Evolutionary conservation across 2,888 invertebrate species (phyloP), one percentile per base, ranked within the genome.

Genomic region (Oxytorus armatus): DNA sequence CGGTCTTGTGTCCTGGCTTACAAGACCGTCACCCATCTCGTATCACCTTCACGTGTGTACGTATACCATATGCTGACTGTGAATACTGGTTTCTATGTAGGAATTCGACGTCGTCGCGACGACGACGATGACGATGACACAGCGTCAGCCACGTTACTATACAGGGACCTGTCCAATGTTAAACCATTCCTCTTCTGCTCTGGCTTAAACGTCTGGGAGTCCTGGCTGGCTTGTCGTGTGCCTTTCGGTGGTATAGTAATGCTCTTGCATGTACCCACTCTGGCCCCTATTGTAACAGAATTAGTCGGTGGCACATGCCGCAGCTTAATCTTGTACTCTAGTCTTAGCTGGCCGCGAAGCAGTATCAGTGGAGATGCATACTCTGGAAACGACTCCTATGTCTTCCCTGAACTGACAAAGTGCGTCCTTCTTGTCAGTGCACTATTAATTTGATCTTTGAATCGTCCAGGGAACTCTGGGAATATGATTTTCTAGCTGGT

Each of bases 191-290:
- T 65, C 68, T 29, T 74, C 29, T 47, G 25, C 57, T 59, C 47
- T 61, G 65, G 73, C 77, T 81, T 65, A 74, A 81, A 74, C 65
- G 73, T 81, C 77, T 74, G 63, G 65, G 77, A 66, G 79, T 72
- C 66, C 33, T 51, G 57, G 57, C 63, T 63, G 14, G 61, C 59
- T 73, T 49, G 65, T 51, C 55, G 68, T 72, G 18, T 72, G 59
- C 66, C 51, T 57, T 61, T 44, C 39, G 55, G 16, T 44, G n/a
- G 44, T n/a, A n/a, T 47, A 49, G 23, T 51, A 36, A n/a, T 16
- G 66, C 36, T 68, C 76, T 65, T 33, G 25, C 65, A 21, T 23
- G 39, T 61, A 61, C 63, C 49, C 63, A 55, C 33, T 14, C 47
- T 25, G 11, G 1, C n/a, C 51, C 42, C 23, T 11, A 65, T 81